phyloP scores from a whole-genome alignment of 2,797 vertebrate species.

The Propithecus deckenii region DNA sequence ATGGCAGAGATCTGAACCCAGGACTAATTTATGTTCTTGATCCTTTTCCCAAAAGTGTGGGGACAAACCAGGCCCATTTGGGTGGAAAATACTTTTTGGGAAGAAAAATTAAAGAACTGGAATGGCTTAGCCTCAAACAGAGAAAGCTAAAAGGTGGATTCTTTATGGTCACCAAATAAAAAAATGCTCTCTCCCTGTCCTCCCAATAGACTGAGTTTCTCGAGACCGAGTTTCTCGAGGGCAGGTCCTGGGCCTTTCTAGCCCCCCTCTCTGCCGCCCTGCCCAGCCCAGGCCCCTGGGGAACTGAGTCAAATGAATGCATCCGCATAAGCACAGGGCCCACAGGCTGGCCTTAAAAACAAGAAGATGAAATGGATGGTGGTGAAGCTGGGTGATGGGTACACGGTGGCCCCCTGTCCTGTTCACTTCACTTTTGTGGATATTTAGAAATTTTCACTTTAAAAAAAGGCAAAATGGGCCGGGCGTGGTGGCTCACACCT shows the following conservation, averaged over 20 bases:
- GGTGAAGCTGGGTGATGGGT: no score
- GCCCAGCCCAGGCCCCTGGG: not conserved
- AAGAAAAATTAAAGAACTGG: not conserved
- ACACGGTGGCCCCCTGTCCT: not conserved
- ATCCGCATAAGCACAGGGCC: not conserved
- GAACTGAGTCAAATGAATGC: not conserved
- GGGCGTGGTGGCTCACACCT: not conserved
- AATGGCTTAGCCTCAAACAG: not conserved
- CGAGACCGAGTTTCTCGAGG: not conserved
- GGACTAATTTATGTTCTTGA: not conserved
- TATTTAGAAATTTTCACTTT: not conserved
- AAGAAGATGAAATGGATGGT: not conserved
- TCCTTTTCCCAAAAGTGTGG: not conserved
- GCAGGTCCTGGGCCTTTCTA: not conserved
- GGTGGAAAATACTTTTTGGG: not conserved
- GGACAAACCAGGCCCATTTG: not conserved
- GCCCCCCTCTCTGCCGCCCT: not conserved
- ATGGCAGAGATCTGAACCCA: accelerated
- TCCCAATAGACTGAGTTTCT: not conserved
- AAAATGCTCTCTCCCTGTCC: not conserved
- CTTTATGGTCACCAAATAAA: not conserved
- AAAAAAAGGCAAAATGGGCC: not conserved
- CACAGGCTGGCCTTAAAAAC: not conserved
- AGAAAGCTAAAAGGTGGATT: not conserved
- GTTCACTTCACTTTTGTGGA: not conserved